Base-by-base conservation (phyloP, 2,113 vertebrate species). In the Rana temporaria region DNA sequence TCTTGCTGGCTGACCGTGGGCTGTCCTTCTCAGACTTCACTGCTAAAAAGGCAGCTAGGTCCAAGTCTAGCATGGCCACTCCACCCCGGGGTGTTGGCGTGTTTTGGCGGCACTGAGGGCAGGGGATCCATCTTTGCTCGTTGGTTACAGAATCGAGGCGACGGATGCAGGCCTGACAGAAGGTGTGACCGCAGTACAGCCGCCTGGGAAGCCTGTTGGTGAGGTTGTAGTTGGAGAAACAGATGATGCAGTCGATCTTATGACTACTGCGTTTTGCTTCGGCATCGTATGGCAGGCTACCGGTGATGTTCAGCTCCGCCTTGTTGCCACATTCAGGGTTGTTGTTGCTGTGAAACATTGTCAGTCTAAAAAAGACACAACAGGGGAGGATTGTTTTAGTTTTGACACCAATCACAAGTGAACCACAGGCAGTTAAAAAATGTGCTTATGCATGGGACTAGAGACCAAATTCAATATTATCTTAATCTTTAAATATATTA, bases 121-220 rank as follows among this genome's bases (percentile, higher is more conserved):
- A 96, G 0, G 92, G 92, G 82, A 95, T 95, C 95, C 96, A 96
- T 87, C 86, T 86, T 88, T 96, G 95, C 20, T 93, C 92, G 0
- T 92, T 94, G 72, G 72, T 84, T 0, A 89, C 60, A 0, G 84
- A 53, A 0, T 95, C 94, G 0, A 96, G 92, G 32, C 89, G 88
- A 30, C 87, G 85, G 79, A 95, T 84, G n/a, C 95, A 96, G 0
- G 92, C 88, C 91, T 95, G 96, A 89, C 94, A 96, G 87, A 96
- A 95, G 0, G 92, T 94, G 85, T 96, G 95, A 12, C 94, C 94
- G 0, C 95, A 96, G 88, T 96, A 93, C 32, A 96, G 94, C 34
- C 90, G 91, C 26, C 93, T 91, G 0, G 95, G 96, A 74, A 95
- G 89, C 64, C 89, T 90, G 8, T 88, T 52, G 0, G 86, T 65